Conservation (phyloP, 2,797 vertebrate species). For the Danio choprae region DNA sequence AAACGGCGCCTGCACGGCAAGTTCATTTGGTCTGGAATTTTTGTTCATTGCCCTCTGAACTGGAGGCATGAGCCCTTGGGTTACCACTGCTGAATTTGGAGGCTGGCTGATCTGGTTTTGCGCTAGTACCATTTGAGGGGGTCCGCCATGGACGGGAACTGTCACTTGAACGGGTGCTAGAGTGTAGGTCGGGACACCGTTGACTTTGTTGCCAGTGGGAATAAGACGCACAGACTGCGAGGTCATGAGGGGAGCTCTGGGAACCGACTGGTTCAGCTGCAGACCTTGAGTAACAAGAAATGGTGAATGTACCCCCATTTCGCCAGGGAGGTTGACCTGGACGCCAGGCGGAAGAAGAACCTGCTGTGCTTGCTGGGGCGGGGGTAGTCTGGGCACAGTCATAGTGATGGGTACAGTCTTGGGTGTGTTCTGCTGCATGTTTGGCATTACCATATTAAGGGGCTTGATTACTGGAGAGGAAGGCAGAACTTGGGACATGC, state of each 20-base stretch:
- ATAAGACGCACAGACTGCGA: constrained; percentile 83
- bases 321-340: constrained; percentile 73
- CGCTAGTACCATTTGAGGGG: constrained; percentile 72
- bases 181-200: constrained; percentile 87
- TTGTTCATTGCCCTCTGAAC: constrained; percentile 27
- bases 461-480: constrained; percentile 47
- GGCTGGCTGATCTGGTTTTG: constrained; percentile 68
- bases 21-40: constrained; percentile 65
- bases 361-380: constrained; percentile 64
- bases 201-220: constrained; percentile 86
- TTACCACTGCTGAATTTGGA: constrained; percentile 20
- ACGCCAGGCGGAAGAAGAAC: constrained; percentile 76
- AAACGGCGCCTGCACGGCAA: constrained; percentile 81
- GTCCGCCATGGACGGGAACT: constrained; percentile 72
- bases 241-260: constrained; percentile 75
- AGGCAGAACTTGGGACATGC: constrained; percentile 52
- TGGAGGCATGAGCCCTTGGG: constrained; percentile 43
- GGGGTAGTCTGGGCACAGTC: constrained; percentile 53
- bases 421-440: constrained; percentile 34
- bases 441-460: constrained; percentile 61
- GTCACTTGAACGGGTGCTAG: constrained; percentile 84
- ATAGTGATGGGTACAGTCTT: constrained; percentile 65
- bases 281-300: constrained; percentile 79
- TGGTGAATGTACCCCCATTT: constrained; percentile 71
- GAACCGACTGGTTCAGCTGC: constrained; percentile 73